Evolutionary conservation across 1,140 invertebrate genomes (phyloP), one percentile per base, ranked within the genome.

Genomic region (Cryptotermes secundus): DNA sequence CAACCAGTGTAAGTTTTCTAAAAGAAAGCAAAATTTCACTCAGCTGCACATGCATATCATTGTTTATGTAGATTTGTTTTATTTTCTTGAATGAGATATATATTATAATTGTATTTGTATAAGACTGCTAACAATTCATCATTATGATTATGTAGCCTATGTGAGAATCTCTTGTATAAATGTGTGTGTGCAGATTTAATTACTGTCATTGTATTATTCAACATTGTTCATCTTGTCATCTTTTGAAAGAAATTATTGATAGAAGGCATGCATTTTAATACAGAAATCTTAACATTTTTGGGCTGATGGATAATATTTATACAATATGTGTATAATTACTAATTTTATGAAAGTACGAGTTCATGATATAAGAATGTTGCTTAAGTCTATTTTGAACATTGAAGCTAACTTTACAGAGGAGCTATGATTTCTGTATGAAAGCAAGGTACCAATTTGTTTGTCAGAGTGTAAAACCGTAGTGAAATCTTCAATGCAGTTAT

Each of bases 121-220:
- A 72, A 72, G 59, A 72, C 59, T 72, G 59, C 59, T 72, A 72
- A 72, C 26, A n/a, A 9, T 72, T 72, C 59, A 72, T 9, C n/a
- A 31, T 59, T 59, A 59, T 59, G 53, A 59, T 59, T 10, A 10
- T 49, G 45, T 49, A n/a, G n/a, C n/a, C n/a, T 59, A 16, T 72
- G 31, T n/a, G 59, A 72, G 59, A 72, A 72, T 72, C 59, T 72
- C 59, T 49, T 72, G 59, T 72, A 72, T 72, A 72, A 31, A n/a
- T 72, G 59, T 72, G 59, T 59, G 53, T 31, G 59, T 31, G 26
- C 59, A 72, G 31, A 31, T 72, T 26, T 72, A 72, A 72, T 31
- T 72, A 72, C 16, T 72, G 59, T 72, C 59, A 31, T 72, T 72
- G 14, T 72, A 65, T 59, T 59, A 59, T 72, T 72, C 14, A 72